Evolutionary conservation across 1,140 invertebrate species (phyloP), one percentile per base, ranked within the genome.

Genomic region (Agrypnia vestita): DNA sequence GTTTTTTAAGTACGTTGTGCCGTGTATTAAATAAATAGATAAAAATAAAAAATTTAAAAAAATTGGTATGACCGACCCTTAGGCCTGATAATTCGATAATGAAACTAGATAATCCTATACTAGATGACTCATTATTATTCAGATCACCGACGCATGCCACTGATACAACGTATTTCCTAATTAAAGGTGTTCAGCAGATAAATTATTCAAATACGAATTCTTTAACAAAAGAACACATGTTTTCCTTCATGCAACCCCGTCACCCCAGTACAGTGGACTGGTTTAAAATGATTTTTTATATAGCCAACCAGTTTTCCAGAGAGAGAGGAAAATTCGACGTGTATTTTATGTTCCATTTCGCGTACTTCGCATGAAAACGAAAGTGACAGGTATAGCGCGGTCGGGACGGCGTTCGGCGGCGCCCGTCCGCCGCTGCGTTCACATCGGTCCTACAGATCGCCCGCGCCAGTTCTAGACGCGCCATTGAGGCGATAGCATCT

Each of bases 391-490:
- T 6, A n/a, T 55, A 55, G 53, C n/a, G 53, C 53, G 17, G 1
- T 17, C n/a, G 17, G 12, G 13, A 21, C 15, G 12, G 59, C 4
- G 15, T 43, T 15, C 15, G 13, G 25, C 0, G 17, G 59, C 25
- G 13, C 17, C 12, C 4, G 59, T 62, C 11, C 25, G 25, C 59
- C 0, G 59, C 59, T 62, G 25, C 15, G 15, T 25, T 25, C 25
- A 62, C 59, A 21, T 6, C 21, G 59, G 15, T 62, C 59, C 59
- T 21, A 19, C 25, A 21, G 9, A 62, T 25, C 25, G 19, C 59
- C 19, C 59, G 59, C 59, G 25, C 13, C 59, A 62, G 59, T 62
- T 62, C 53, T 62, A 62, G 21, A 62, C 59, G 59, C 59, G 59
- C 59, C 59, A 62, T 62, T 62, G 19, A 25, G 17, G 59, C 59